Conservation (phyloP, 2,113 vertebrate genomes). For the Bucco capensis region DNA sequence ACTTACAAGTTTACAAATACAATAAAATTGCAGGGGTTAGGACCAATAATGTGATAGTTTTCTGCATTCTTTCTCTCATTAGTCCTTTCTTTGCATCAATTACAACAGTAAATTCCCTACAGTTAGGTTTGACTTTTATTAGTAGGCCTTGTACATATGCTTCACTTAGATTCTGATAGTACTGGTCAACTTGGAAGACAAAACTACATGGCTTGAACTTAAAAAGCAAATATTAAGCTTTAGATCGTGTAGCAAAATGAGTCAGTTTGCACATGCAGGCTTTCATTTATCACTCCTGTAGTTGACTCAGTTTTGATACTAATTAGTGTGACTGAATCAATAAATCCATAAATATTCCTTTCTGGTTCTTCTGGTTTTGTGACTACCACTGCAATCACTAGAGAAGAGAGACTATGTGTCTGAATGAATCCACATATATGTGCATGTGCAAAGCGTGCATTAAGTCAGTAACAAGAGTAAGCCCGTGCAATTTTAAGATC, state of each 20-base stretch:
- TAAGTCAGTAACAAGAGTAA: background rate
- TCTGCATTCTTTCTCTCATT: background rate
- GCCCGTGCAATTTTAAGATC: background rate
- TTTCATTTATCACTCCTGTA: background rate
- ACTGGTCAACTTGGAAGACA: background rate
- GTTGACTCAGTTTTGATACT: background rate
- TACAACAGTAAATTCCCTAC: background rate
- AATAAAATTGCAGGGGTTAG: background rate
- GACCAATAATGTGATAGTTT: background rate
- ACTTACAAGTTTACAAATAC: background rate
- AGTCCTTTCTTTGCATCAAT: background rate
- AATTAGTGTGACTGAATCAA: background rate
- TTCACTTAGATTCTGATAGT: background rate
- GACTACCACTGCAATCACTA: background rate
- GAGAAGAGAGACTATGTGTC: background rate
- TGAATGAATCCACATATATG: background rate
- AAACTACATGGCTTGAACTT: background rate
- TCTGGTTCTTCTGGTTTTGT: background rate
- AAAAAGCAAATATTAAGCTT: background rate
- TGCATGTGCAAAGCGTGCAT: background rate
- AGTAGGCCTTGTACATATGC: background rate
- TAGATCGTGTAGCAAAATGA: background rate
- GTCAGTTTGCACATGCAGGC: background rate
- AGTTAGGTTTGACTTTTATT: background rate
- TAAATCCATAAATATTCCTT: background rate